Base-by-base conservation (phyloP, 92 coral and sea anemone species). In the Epizoanthus rinbou region DNA sequence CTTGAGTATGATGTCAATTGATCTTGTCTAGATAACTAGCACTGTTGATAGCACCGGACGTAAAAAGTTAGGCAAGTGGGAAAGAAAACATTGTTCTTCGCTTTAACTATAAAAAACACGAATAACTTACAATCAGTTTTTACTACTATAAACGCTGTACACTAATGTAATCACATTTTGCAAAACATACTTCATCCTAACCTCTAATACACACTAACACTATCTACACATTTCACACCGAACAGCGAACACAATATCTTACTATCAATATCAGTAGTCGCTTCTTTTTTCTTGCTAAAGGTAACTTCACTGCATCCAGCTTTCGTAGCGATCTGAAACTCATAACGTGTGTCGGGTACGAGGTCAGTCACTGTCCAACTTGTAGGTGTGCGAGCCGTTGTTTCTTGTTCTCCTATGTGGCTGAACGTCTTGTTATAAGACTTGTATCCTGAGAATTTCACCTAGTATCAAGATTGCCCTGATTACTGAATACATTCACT, bases 281-380 rank as follows among this genome's bases (percentile, higher is more conserved):
- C 82, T 6, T 31, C 41, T 4, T 52, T 3, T 6, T 76, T 76
- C 4, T 1, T 1, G 8, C 82, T 76, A 18, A 59, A 76, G 1
- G 41, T 22, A 54, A 76, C 14, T 59, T 76, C 28, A 15, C 15
- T 60, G 17, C 82, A 76, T 1, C 81, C 81, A 2, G 81, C 69
- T 76, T 58, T 76, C 23, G 81, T 76, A 43, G 81, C 81, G 13
- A 76, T 68, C 69, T 76, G 2, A 11, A 76, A 76, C 57, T 0
- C 6, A 76, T 76, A 76, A 0, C 13, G 1, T 33, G 81, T 76
- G 1, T 56, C 81, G 14, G 81, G 81, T 37, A 37, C n/a, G 35
- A 76, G 57, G 33, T 19, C 22, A 10, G 0, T 23, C 10, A 76
- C 69, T 8, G 39, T 5, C 6, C 7, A 33, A 8, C 3, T 8